A percentile compares a stretch with the other conserved stretches of the same genome.
Conservation (phyloP, 2,888 invertebrate species). For the Himalopsyche tibetana region DNA sequence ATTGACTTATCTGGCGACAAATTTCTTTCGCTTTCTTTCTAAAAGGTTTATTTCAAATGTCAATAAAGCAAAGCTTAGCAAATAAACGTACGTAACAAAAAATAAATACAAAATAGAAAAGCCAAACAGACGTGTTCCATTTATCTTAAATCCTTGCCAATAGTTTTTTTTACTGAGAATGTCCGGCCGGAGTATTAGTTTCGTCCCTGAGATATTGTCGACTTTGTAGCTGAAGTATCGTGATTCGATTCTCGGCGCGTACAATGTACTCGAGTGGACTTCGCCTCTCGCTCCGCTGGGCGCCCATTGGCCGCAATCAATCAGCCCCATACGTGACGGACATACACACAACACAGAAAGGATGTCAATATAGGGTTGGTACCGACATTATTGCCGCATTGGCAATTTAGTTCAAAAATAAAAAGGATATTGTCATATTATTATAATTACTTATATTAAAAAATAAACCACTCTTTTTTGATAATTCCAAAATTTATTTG, state of each 20-base stretch:
- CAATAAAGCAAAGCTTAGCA: conserved; percentile 16
- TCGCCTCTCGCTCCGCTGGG: conserved; percentile 16
- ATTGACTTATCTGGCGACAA: neutral
- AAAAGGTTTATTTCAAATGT: neutral
- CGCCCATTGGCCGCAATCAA: conserved; percentile 48
- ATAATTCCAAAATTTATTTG: too few relatives aligned
- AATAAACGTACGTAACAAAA: conserved; percentile 6
- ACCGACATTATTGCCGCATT: neutral
- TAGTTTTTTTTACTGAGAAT: neutral
- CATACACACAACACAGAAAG: conserved; percentile 13
- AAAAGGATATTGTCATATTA: too few relatives aligned
- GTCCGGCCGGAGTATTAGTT: conserved; percentile 24
- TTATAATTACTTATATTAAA: too few relatives aligned
- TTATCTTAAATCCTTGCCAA: conserved; percentile 25
- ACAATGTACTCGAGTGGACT: conserved; percentile 20
- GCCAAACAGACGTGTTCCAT: conserved; percentile 27
- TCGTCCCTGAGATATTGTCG: conserved; percentile 29
- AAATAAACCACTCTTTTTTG: too few relatives aligned
- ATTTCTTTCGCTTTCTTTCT: neutral
- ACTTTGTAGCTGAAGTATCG: conserved; percentile 21
- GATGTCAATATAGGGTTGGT: neutral
- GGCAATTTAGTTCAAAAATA: neutral
- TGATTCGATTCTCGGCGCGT: conserved; percentile 47
- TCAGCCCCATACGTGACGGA: conserved; percentile 45
- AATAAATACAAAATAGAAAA: conserved; percentile 1